Conservation (phyloP, 2,888 invertebrate species). For the Argyra leucocephala region DNA sequence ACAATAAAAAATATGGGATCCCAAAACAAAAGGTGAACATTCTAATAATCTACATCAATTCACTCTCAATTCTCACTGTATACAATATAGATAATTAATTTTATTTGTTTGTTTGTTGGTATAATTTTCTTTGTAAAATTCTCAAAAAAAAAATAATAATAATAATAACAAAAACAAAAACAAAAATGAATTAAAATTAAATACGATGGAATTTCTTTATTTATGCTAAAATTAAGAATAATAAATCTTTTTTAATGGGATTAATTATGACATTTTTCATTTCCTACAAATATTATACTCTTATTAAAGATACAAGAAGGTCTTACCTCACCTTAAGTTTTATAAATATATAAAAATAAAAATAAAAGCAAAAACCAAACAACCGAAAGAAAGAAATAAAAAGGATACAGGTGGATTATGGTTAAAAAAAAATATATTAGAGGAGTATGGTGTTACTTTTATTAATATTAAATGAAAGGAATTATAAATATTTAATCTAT, state of each 20-base stretch:
- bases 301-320: no score
- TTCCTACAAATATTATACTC: background rate
- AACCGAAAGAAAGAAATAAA: background rate
- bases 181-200: background rate
- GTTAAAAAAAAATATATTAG: background rate
- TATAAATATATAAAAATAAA: background rate
- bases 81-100: no score
- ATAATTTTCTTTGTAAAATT: no score
- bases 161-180: background rate
- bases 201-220: background rate
- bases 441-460: background rate
- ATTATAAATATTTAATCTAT: background rate
- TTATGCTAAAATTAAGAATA: background rate
- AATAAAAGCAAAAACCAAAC: background rate
- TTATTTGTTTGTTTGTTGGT: no score
- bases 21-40: no score
- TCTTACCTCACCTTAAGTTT: background rate
- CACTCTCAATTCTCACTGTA: no score
- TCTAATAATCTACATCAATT: no score
- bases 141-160: background rate
- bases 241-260: conserved; percentile 6
- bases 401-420: background rate
- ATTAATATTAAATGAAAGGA: conserved; percentile 1
- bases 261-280: conserved; percentile 3
- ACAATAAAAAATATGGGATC: no score